Percentiles rank a stretch among this genome's conserved stretches.
Evolutionary conservation across 2,888 invertebrate genomes (phyloP).

Genomic region (Euzetes globulus): DNA sequence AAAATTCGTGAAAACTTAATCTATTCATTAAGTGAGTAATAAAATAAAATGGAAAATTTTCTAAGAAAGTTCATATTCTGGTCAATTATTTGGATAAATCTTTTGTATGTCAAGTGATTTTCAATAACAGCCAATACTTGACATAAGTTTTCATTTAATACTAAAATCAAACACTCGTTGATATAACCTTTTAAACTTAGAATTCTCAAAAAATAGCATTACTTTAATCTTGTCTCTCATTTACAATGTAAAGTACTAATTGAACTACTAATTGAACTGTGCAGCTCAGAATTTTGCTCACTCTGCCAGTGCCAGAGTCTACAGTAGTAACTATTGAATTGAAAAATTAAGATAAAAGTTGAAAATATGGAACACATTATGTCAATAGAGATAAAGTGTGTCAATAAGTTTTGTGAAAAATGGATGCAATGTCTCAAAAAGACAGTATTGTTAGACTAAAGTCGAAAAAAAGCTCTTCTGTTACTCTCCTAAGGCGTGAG

Average conservation of each 20-base stretch:
- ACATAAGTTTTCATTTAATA: no score
- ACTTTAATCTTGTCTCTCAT: not conserved
- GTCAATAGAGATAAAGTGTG: constrained; percentile 9
- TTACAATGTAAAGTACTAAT: no score
- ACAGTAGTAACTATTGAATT: not conserved
- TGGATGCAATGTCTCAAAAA: not conserved
- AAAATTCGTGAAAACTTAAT: no score
- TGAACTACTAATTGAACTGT: not conserved
- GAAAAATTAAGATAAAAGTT: not conserved
- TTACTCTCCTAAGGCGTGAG: not conserved
- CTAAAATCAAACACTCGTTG: no score
- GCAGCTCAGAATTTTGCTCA: no score
- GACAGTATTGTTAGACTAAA: not conserved
- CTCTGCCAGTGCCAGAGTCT: not conserved
- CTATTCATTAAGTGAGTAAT: no score
- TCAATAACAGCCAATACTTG: not conserved
- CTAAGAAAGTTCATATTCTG: not conserved
- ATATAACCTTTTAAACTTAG: not conserved
- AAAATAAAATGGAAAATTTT: not conserved
- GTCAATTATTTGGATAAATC: not conserved
- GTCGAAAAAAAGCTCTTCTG: not conserved
- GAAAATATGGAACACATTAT: not conserved
- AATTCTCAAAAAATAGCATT: not conserved
- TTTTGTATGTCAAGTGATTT: not conserved
- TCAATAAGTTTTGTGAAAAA: not conserved